Conservation (phyloP, 2,888 invertebrate species). For the Stictocephala bisonia region DNA sequence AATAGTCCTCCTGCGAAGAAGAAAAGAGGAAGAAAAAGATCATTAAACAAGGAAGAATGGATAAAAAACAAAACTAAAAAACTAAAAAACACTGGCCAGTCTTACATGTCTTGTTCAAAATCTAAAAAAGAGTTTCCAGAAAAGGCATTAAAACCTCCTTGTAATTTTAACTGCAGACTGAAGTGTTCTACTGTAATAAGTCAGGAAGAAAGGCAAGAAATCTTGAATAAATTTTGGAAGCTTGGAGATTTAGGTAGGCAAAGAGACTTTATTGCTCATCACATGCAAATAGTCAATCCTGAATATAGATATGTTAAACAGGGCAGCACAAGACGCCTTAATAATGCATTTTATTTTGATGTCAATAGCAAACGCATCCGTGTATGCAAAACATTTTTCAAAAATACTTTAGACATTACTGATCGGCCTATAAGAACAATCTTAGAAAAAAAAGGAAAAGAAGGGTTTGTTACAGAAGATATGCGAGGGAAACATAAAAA, state of each 20-base stretch:
- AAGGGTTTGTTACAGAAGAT: conserved; percentile 21
- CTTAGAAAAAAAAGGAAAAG: neutral
- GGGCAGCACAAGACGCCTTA: conserved; percentile 25
- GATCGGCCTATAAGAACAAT: conserved; percentile 24
- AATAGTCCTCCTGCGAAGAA: neutral
- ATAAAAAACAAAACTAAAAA: neutral
- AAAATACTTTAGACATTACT: conserved; percentile 17
- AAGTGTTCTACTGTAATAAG: conserved; percentile 18
- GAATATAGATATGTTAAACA: conserved; percentile 24
- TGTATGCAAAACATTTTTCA: conserved; percentile 29
- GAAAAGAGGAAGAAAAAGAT: conserved; percentile 22
- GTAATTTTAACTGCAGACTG: conserved; percentile 16
- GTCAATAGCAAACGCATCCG: conserved; percentile 11
- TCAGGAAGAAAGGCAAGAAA: conserved; percentile 8
- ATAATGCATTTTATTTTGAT: conserved; percentile 35
- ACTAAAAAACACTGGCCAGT: conserved; percentile 14
- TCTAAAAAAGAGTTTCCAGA: conserved; percentile 15
- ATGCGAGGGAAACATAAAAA: conserved; percentile 12
- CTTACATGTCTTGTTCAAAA: conserved; percentile 21
- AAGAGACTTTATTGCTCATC: conserved; percentile 18
- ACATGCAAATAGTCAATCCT: conserved; percentile 8
- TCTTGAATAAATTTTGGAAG: conserved; percentile 9
- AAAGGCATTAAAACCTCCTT: conserved; percentile 15
- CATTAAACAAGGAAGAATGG: conserved; percentile 17
- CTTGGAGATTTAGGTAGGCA: conserved; percentile 24